Evolutionary conservation across 1,140 invertebrate genomes (phyloP).

Genomic region (Anastatus disparis): DNA sequence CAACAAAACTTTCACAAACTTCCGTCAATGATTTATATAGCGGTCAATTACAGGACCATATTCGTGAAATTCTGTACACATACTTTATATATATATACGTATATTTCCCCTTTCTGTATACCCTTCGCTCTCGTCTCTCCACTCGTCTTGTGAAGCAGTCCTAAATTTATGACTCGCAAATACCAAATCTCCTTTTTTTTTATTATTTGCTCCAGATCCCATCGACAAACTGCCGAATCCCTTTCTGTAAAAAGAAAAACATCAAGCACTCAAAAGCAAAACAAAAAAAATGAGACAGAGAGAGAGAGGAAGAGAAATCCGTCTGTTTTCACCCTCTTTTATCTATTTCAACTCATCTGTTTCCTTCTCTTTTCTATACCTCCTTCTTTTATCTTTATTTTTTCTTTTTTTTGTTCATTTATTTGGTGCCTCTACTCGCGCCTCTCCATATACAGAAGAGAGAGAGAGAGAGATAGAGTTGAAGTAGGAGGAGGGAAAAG

Average conservation of each 20-base stretch:
- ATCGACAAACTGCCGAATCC: constrained; percentile 30
- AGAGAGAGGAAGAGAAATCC: constrained; percentile 16
- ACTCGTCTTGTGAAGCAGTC: constrained; percentile 1
- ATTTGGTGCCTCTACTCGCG: constrained; percentile 1
- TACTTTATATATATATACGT: too few species aligned
- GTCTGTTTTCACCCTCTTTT: constrained; percentile 17
- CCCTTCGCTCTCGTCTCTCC: neutral
- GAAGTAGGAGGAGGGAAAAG: neutral
- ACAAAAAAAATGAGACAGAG: neutral
- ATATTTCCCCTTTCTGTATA: too few species aligned
- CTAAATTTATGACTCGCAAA: constrained; percentile 24
- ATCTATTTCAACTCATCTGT: constrained; percentile 21
- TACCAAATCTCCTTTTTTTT: constrained; percentile 16
- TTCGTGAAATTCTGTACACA: constrained; percentile 29
- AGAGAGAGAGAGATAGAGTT: too few species aligned
- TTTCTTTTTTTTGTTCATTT: constrained; percentile 13
- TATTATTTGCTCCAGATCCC: too few species aligned
- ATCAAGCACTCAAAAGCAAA: too few species aligned
- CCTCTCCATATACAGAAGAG: too few species aligned
- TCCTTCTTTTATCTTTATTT: neutral
- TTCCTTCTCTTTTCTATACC: constrained; percentile 6
- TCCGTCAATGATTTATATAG: neutral
- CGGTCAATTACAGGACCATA: constrained; percentile 27
- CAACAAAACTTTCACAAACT: constrained; percentile 1
- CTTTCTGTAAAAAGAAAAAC: neutral